Base-by-base conservation (phyloP, 2,888 invertebrate genomes). In the Morpho helenor region DNA sequence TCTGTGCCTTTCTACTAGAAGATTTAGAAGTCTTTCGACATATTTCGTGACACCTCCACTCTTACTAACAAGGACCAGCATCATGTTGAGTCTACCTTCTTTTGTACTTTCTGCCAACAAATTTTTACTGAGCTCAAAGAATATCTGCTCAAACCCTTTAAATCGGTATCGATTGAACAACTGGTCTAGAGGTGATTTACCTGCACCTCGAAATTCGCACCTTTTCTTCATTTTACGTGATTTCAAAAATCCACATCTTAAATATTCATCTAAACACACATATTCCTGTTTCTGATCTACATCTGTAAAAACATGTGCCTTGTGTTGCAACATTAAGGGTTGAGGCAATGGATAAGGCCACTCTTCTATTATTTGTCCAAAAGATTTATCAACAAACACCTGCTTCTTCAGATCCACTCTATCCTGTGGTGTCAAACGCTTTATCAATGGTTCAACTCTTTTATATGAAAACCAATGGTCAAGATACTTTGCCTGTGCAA, bases 21-120 rank as follows among this genome's bases (percentile, higher is more conserved):
- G 65, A 45, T 72, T 68, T 46, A 86, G 58, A 22, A 87, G 61
- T 31, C 71, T 67, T 4, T 73, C 70, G 2, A 84, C 65, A 47
- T 73, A 69, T 2, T 75, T 75, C 7, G 62, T 63, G 31, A 74
- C 70, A 0, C 81, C 79, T 3, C 83, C 85, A 31, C 71, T 81
- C 60, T 87, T 87, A 61, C 85, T 87, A 0, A 87, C 76, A 39
- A 87, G 70, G 3, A 87, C 84, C 2, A 85, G 66, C 57, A 87
- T 70, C 65, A 87, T 84, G 54, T 74, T 79, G 44, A 82, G 74
- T 9, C 87, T 69, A 22, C 76, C 77, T 46, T 84, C 73, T 0
- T 72, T 60, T 3, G 75, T 71, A 50, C 74, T 76, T 50, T 77
- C 76, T 1, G 73, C 69, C 22, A 62, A 56, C 45, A 87, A 63